Evolutionary conservation across 1,140 invertebrate genomes (phyloP), one percentile per base, ranked within the genome.

Genomic region (Bursaphelenchus mucronatus): DNA sequence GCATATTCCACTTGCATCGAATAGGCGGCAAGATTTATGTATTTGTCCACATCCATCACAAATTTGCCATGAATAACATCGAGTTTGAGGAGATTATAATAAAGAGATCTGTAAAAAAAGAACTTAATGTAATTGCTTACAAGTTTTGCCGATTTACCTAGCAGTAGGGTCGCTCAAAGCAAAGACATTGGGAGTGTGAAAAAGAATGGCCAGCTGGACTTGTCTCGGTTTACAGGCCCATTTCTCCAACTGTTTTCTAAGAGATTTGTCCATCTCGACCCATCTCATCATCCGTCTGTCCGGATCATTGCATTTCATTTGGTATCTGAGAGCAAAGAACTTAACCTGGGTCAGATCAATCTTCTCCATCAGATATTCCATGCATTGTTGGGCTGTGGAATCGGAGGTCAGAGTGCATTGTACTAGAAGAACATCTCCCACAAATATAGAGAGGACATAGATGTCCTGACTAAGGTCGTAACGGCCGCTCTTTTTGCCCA

Each of bases 141-240:
- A 64, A 50, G 40, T 65, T n/a, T 63, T 39, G 54, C 41, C 13
- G 6, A 15, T 59, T 8, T 8, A 69, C 40, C 66, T 58, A 19
- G 40, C 54, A 11, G 57, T 63, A 19, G 61, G 50, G 15, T 64
- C 67, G 41, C n/a, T 63, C 30, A 73, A 59, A 3, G 67, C 21
- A 39, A 73, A 65, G 8, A 71, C 61, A 58, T 76, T 76, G n/a
- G 76, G 71, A n/a, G 73, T 76, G 49, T 75, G 73, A 55, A 70
- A 78, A 3, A 76, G 50, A 63, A 76, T 76, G 15, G 73, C 76
- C 6, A 76, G 64, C 19, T 79, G 73, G n/a, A 76, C 76, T 43
- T 76, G 66, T 10, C 76, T 50, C 19, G 56, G 51, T 46, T 75
- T 72, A 52, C 76, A 76, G 7, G 75, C 67, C 51, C 55, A 76